Percentiles rank a stretch among this genome's conserved stretches.
These are phyloP conservation scores for Ficedula albicollis DNA, from an alignment of 2,797 vertebrate genomes.

Conservation along the genomic window DNA sequence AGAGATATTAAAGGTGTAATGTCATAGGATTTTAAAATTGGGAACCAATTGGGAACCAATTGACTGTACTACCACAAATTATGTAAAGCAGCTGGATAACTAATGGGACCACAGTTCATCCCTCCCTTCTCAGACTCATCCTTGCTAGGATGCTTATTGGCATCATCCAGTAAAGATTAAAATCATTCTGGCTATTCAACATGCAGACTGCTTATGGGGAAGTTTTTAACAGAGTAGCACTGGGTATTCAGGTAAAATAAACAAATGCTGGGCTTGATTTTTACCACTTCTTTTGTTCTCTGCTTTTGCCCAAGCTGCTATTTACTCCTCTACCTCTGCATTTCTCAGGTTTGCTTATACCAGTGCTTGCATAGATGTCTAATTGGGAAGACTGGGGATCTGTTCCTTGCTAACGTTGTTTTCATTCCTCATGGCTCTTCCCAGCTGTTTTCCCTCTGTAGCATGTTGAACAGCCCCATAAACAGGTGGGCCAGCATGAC, in stretches of 20 bases:
- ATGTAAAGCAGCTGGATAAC: neutral
- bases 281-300: neutral
- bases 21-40: neutral
- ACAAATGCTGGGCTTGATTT: neutral
- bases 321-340: neutral
- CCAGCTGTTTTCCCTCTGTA: neutral
- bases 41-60: neutral
- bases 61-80: neutral
- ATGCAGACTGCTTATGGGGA: neutral
- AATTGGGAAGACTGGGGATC: accelerated
- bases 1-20: neutral
- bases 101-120: neutral
- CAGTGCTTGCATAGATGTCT: neutral
- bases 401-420: accelerated
- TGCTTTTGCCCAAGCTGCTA: neutral
- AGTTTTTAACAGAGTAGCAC: neutral
- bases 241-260: neutral
- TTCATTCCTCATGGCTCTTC: neutral
- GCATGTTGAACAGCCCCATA: neutral
- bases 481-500: neutral
- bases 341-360: neutral
- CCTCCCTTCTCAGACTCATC: neutral
- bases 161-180: neutral
- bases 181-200: neutral
- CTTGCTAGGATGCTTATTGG: neutral